A percentile compares a stretch with the other conserved stretches of the same genome.
These are phyloP conservation scores for Tiliacea citrago DNA, from an alignment of 2,888 invertebrate species.

Conservation along the genomic window DNA sequence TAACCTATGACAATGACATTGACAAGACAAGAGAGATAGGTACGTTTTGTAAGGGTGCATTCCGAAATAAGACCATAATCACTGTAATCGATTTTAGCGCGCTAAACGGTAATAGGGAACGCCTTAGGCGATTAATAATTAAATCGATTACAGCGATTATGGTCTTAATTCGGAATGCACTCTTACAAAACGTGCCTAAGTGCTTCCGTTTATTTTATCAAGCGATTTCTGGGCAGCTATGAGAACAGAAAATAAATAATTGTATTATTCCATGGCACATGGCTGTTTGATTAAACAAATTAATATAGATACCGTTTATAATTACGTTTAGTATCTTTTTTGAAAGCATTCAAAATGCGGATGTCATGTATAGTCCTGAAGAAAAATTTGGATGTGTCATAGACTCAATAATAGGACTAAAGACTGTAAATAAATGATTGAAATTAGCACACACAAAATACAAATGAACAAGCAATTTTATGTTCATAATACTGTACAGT, in stretches of 20 bases:
- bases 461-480: constrained; percentile 58
- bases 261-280: neutral
- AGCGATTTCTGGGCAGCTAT: neutral
- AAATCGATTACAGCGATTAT: too few species aligned
- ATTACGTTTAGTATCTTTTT: constrained; percentile 29
- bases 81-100: too few species aligned
- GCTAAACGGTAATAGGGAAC: too few species aligned
- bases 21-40: neutral
- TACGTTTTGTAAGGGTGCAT: constrained; percentile 21
- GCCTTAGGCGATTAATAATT: too few species aligned
- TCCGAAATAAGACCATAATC: too few species aligned
- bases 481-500: constrained; percentile 48
- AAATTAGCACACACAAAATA: constrained; percentile 45
- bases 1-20: too few species aligned
- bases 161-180: too few species aligned
- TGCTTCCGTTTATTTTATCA: neutral
- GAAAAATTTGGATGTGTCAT: constrained; percentile 65
- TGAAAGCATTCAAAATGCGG: constrained; percentile 20
- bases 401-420: constrained; percentile 49
- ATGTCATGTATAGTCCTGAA: constrained; percentile 45
- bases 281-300: neutral
- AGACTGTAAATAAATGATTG: constrained; percentile 49
- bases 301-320: neutral
- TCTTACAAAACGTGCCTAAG: too few species aligned
- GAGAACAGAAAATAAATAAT: neutral